Base-by-base conservation (phyloP, 2,888 invertebrate species). In the Cyclophora albipunctata region DNA sequence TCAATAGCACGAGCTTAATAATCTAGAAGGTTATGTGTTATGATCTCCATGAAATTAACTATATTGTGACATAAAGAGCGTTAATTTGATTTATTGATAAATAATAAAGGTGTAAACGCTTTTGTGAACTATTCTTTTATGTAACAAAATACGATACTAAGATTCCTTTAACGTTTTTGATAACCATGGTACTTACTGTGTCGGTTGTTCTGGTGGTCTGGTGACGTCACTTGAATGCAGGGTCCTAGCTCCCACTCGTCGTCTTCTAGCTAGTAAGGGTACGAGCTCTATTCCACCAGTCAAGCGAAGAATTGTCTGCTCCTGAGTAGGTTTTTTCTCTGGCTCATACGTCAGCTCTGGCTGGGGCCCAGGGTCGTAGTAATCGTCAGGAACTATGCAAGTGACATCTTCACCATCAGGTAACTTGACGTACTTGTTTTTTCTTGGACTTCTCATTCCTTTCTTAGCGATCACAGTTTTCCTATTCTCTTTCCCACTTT, bases 241-340 rank as follows among this genome's bases (percentile, higher is more conserved):
- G 35, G 88, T 88, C 46, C 88, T 78, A 3, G 88, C 84, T n/a
- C 87, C 88, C 3, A 84, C 75, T 3, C 84, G 76, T 53, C 93
- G 86, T 61, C 93, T 90, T 57, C 92, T 90, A 34, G 94, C 93
- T 58, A 95, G 78, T 47, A 95, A 81, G 2, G 95, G 93, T 50
- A 95, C 95, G 67, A 95, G 84, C 78, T 95, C 95, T 47, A 94
- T 91, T 34, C 94, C 95, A 33, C 92, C 92, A 2, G 91, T 92
- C 55, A 90, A 68, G 54, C 79, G 73, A 33, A 87, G 59, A 48
- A 89, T 82, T 20, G 75, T 66, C 6, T 73, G 71, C 54, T 88
- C 89, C 20, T 89, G 86, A 3, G 88, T 89, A 7, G 62, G 63
- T 47, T 84, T 81, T 54, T 79, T 80, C 45, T 77, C 75, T 34